Evolutionary conservation across 2,113 vertebrate species (phyloP).

Genomic region (Ceyx melanurus): DNA sequence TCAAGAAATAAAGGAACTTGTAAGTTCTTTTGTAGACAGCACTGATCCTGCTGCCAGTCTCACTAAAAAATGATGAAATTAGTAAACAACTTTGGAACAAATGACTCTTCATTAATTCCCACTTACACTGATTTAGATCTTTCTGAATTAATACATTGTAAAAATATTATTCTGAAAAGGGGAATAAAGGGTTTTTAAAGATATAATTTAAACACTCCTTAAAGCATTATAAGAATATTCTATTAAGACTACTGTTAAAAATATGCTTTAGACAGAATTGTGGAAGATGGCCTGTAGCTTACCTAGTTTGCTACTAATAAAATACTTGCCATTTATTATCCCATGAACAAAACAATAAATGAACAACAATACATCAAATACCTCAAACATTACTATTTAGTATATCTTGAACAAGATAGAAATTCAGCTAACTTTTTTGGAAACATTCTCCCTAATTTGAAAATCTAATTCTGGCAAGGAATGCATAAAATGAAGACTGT

Average conservation of each 20-base stretch:
- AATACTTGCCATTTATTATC: neutral
- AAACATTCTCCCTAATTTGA: neutral
- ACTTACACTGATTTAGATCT: neutral
- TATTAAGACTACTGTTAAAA: neutral
- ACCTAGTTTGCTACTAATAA: neutral
- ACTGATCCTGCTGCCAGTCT: neutral
- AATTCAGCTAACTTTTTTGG: neutral
- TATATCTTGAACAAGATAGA: neutral
- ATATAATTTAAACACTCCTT: neutral
- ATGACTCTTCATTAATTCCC: neutral
- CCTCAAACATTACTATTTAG: neutral
- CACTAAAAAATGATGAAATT: neutral
- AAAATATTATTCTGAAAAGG: neutral
- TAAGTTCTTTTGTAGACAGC: neutral
- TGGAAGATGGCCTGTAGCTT: neutral
- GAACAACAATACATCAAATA: neutral
- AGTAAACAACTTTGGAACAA: neutral
- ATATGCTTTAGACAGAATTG: neutral
- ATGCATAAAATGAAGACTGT: neutral
- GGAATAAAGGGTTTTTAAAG: neutral
- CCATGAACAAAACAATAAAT: neutral
- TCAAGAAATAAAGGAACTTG: neutral
- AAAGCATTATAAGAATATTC: neutral
- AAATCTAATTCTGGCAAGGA: neutral
- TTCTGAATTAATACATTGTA: neutral